Conservation (phyloP, 2,113 vertebrate genomes). For the Telmatochromis sp. region DNA sequence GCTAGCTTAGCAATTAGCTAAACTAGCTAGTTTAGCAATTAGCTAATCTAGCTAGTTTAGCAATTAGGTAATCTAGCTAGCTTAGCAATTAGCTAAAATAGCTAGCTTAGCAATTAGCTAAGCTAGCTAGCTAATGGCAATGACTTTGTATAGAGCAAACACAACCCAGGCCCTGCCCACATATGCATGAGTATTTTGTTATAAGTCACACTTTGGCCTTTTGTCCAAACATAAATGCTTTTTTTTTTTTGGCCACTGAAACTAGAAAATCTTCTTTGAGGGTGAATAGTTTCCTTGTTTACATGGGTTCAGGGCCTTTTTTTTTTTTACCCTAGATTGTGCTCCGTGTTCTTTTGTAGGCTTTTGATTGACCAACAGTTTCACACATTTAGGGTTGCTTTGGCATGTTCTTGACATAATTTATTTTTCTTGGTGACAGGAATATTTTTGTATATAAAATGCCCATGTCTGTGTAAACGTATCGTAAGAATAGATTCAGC, state of each 20-base stretch:
- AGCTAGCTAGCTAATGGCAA: neutral
- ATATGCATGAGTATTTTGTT: neutral
- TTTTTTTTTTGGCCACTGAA: neutral
- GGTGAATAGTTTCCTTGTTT: neutral
- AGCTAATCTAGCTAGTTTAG: neutral
- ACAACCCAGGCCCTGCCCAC: neutral
- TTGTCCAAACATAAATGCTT: neutral
- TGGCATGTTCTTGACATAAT: neutral
- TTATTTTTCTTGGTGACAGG: neutral
- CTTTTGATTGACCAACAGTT: neutral
- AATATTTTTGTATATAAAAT: neutral
- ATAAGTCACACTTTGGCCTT: neutral
- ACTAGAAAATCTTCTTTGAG: fast-evolving
- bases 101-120: fast-evolving
- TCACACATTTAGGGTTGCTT: too few relatives aligned
- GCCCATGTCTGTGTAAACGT: fast-evolving
- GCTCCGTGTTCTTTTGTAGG: fast-evolving
- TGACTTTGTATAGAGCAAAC: neutral
- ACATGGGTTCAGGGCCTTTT: neutral
- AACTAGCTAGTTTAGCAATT: neutral
- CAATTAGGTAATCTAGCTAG: neutral
- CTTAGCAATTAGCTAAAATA: fast-evolving
- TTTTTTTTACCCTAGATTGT: neutral
- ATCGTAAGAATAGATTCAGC: neutral
- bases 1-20: neutral